Evolutionary conservation across 2,888 invertebrate species (phyloP), one percentile per base, ranked within the genome.

Genomic region (Notocelia uddmanniana): DNA sequence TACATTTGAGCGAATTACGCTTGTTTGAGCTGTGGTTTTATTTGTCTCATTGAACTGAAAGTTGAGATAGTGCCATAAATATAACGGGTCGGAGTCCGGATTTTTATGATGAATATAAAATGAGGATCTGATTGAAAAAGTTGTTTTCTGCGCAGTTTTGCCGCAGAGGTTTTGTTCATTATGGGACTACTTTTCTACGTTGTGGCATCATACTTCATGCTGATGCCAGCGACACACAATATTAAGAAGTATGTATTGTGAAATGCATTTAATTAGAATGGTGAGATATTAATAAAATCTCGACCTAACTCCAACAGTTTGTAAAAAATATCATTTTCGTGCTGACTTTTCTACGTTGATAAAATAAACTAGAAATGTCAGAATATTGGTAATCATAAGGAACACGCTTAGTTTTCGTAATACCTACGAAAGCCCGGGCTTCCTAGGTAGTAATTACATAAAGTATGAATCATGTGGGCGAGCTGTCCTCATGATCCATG

Each of bases 1-100:
- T 85, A 88, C 91, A 92, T 91, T 91, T 87, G 88, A 85, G 88
- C 87, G 85, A 88, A 89, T 85, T 86, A 77, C 77, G 79, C 80
- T 87, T 87, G 86, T 71, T 55, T 9, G 60, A 13, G 21, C 52
- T 34, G 59, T 67, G 31, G 66, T 58, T 64, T 69, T 31, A 19
- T 50, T 41, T 60, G 52, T 52, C 26, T 72, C 50, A 62, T 68
- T 54, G 60, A 60, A 54, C 58, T 48, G 59, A 71, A 67, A 67
- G 71, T 60, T 54, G 34, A 31, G 18, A 50, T 34, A 58, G 45
- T 31, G 19, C 45, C 26, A 58, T 62, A 62, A 69, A 59, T 67
- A 62, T 50, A 5, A 45, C n/a, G 45, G 59, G 58, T 19, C 13
- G 18, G 21, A 10, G 15, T 37, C 21, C 37, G 55, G 34, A 19